These are phyloP conservation scores for Solenodon paradoxus DNA, from an alignment of 2,113 vertebrate genomes.

Conservation along the genomic window DNA sequence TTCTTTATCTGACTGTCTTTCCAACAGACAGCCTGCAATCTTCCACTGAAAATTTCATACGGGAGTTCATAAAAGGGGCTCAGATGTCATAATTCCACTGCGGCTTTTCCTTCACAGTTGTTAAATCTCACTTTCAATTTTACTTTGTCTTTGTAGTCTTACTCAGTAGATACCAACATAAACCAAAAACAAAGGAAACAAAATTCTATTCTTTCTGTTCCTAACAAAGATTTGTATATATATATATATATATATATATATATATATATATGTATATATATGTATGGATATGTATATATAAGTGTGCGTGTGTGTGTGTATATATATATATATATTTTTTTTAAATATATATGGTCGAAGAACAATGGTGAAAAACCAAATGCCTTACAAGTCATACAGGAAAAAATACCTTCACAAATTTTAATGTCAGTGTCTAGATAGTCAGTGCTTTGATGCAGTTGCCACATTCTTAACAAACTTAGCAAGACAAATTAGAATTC, in stretches of 20 bases:
- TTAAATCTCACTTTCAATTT: conserved; percentile 8
- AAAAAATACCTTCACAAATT: conserved; percentile 11
- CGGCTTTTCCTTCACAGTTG: not conserved
- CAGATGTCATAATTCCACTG: not conserved
- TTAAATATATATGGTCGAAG: too few species aligned
- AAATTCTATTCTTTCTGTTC: not conserved
- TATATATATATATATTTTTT: too few species aligned
- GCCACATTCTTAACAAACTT: not conserved
- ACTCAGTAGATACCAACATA: not conserved
- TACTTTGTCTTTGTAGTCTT: not conserved
- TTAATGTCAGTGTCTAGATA: not conserved
- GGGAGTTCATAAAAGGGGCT: not conserved
- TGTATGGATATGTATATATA: too few species aligned
- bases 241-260: too few species aligned
- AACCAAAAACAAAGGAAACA: not conserved
- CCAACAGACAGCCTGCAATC: not conserved
- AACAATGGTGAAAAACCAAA: too few species aligned
- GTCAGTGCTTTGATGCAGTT: not conserved
- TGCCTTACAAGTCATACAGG: not conserved
- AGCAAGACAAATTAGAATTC: not conserved
- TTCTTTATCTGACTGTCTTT: conserved; percentile 38
- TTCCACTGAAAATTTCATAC: not conserved
- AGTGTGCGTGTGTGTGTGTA: too few species aligned
- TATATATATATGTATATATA: too few species aligned
- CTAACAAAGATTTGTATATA: not conserved